These are phyloP conservation scores for Drosophila macrothrix DNA, from an alignment of 2,888 invertebrate species.

Conservation along the genomic window DNA sequence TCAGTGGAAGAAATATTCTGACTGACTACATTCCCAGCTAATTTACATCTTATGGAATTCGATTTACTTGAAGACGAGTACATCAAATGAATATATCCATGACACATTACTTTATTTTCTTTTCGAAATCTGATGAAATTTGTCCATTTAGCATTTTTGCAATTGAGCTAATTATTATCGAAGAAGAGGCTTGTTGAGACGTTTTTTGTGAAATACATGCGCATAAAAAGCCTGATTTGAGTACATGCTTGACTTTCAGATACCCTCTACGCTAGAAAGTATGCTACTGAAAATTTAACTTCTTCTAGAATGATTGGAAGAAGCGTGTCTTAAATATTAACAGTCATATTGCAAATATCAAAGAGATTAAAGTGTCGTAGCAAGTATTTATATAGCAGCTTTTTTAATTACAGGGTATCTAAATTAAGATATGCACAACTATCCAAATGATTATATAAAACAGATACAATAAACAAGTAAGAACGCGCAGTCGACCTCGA, in stretches of 20 bases:
- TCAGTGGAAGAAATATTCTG: background rate
- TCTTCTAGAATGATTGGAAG: background rate
- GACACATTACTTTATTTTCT: background rate
- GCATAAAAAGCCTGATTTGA: background rate
- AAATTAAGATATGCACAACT: slow-evolving; percentile 15
- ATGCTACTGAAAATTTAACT: slow-evolving; percentile 9
- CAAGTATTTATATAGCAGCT: accelerated
- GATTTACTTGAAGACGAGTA: background rate
- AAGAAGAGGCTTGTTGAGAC: slow-evolving; percentile 30
- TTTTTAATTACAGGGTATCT: slow-evolving; percentile 13
- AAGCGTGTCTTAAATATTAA: background rate
- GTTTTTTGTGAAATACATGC: slow-evolving; percentile 21
- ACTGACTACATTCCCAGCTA: background rate
- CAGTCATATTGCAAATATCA: background rate
- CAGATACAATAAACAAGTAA: background rate
- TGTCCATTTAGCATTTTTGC: slow-evolving; percentile 20
- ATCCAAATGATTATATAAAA: slow-evolving; percentile 42
- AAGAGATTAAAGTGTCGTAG: too few species aligned
- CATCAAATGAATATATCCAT: background rate
- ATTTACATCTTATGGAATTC: background rate
- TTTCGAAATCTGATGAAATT: background rate
- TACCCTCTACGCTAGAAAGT: slow-evolving; percentile 33
- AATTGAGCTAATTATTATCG: slow-evolving; percentile 26
- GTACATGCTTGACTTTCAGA: slow-evolving; percentile 1
- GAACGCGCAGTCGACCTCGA: background rate